phyloP scores from a whole-genome alignment of 2,888 invertebrate genomes.

The Brachycybe producta region DNA sequence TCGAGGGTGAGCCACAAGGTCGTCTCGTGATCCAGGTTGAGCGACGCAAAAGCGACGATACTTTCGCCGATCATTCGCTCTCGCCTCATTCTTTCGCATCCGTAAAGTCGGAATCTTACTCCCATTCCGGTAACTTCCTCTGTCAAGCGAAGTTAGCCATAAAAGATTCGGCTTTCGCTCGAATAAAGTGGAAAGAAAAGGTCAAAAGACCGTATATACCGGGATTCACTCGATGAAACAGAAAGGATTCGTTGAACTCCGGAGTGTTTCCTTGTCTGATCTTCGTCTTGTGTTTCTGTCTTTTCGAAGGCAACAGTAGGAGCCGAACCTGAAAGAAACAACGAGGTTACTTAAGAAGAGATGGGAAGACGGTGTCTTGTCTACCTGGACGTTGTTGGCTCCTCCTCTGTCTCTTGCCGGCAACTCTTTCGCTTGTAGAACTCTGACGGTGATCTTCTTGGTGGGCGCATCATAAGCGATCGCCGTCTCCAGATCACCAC shows the following conservation, averaged over 20 bases:
- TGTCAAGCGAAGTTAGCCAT: slow-evolving; percentile 28
- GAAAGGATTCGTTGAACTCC: slow-evolving; percentile 83
- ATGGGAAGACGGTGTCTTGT: neutral
- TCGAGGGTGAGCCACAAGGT: slow-evolving; percentile 79
- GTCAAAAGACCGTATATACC: slow-evolving; percentile 37
- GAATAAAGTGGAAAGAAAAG: neutral
- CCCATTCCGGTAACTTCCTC: slow-evolving; percentile 91
- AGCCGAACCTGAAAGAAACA: slow-evolving; percentile 56
- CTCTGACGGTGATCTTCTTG: slow-evolving; percentile 81
- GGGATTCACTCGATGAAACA: slow-evolving; percentile 78
- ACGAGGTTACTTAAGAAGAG: neutral
- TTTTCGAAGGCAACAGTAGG: slow-evolving; percentile 76
- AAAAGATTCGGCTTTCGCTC: slow-evolving; percentile 6
- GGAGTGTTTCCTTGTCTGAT: slow-evolving; percentile 81
- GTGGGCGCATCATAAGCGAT: slow-evolving; percentile 80
- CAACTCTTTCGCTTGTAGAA: slow-evolving; percentile 72
- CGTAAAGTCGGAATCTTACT: slow-evolving; percentile 75
- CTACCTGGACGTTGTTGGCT: slow-evolving; percentile 53
- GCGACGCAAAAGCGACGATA: slow-evolving; percentile 73
- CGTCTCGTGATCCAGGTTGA: slow-evolving; percentile 79
- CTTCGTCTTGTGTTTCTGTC: slow-evolving; percentile 88
- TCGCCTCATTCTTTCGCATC: slow-evolving; percentile 82
- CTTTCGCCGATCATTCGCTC: slow-evolving; percentile 85
- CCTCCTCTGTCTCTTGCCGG: slow-evolving; percentile 55
- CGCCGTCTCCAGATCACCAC: slow-evolving; percentile 74